A percentile compares a stretch with the other conserved stretches of the same genome.
These are phyloP conservation scores for Anarhynchus alexandrinus DNA, from an alignment of 2,113 vertebrate genomes.

Conservation along the genomic window DNA sequence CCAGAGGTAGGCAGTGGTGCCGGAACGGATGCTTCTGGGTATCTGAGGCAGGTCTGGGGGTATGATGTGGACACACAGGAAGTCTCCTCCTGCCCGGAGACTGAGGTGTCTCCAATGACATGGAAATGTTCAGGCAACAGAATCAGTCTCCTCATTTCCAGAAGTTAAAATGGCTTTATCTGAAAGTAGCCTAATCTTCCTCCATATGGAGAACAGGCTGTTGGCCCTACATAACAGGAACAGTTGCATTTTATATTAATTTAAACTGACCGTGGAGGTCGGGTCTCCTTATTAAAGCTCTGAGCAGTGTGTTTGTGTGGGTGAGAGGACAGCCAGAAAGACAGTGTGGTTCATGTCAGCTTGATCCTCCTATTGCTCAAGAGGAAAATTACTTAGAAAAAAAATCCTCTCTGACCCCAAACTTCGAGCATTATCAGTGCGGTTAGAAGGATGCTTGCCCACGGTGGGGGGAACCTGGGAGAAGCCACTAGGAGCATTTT, in stretches of 20 bases:
- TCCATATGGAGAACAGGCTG: not conserved
- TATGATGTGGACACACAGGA: accelerated
- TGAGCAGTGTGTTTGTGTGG: not conserved
- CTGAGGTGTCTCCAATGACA: accelerated
- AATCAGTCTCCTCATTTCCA: not conserved
- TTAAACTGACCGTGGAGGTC: not conserved
- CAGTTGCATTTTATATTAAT: not conserved
- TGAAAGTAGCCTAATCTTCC: not conserved
- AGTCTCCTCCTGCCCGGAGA: accelerated
- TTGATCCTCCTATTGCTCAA: not conserved
- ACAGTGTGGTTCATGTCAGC: not conserved
- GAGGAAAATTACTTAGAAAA: not conserved
- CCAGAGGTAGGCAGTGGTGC: not conserved
- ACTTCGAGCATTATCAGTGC: not conserved
- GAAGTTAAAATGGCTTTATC: not conserved
- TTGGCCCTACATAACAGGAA: not conserved
- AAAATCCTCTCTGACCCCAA: not conserved
- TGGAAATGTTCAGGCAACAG: not conserved
- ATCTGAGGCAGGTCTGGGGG: not conserved
- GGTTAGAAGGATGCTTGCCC: not conserved
- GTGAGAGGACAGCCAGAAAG: not conserved
- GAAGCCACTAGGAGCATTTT: not conserved
- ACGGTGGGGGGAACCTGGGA: accelerated
- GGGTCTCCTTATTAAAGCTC: not conserved
- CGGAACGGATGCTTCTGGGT: accelerated